A percentile compares a stretch with the other conserved stretches of the same genome.
phyloP scores from a whole-genome alignment of 2,113 vertebrate species.

The Callocephalon fimbriatum region DNA sequence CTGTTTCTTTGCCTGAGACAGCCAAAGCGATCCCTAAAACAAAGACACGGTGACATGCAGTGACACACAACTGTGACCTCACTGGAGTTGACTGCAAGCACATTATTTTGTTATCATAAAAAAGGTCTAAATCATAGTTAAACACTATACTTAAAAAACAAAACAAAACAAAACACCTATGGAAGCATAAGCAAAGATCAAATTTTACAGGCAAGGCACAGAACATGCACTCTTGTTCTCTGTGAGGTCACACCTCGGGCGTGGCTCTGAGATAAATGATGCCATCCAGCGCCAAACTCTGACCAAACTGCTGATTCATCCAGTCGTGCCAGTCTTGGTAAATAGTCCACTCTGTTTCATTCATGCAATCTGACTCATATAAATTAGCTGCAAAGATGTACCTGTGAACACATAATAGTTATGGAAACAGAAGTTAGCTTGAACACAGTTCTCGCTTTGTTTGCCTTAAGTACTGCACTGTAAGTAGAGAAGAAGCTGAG shows the following conservation, averaged over 20 bases:
- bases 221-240: rapidly evolving
- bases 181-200: neutral
- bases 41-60: neutral
- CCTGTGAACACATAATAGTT: constrained; percentile 60
- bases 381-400: constrained; percentile 95
- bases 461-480: neutral
- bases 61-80: neutral
- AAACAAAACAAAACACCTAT: neutral
- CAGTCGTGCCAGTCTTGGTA: constrained; percentile 97
- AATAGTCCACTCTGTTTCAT: constrained; percentile 92
- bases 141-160: neutral
- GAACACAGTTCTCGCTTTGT: neutral
- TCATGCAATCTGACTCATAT: constrained; percentile 92
- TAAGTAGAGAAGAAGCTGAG: neutral
- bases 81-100: neutral
- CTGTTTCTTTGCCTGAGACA: rapidly evolving
- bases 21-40: neutral
- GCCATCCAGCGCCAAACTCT: constrained; percentile 86
- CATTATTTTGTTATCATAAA: neutral
- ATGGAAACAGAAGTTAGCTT: neutral
- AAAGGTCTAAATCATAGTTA: neutral
- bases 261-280: constrained; percentile 93
- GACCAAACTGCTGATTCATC: constrained; percentile 90
- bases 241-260: constrained; percentile 77
- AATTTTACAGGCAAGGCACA: neutral